Conservation (phyloP, 2,797 vertebrate species). For the Cephalopachus bancanus region DNA sequence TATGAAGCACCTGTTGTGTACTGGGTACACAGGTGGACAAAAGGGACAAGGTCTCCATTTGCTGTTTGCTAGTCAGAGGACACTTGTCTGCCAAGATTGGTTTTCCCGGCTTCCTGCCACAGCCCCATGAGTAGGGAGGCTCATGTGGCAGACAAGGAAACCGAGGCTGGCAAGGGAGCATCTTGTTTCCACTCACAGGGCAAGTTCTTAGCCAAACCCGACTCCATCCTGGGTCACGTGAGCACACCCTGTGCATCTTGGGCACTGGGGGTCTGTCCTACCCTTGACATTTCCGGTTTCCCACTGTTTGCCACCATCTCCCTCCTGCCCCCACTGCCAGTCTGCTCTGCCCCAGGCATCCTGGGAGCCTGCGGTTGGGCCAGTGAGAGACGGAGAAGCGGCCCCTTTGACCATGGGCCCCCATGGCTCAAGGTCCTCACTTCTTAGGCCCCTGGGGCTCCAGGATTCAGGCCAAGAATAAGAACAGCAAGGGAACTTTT, state of each 20-base stretch:
- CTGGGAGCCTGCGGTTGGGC: not conserved
- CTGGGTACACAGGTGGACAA: not conserved
- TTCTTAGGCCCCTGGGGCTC: not conserved
- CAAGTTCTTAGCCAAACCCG: not conserved
- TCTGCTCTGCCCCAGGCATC: not conserved
- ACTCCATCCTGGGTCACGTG: not conserved
- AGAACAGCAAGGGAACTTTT: not conserved
- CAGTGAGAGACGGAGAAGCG: not conserved
- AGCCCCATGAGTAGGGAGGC: not conserved
- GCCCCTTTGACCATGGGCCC: not conserved
- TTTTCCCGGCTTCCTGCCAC: not conserved
- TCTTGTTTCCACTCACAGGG: not conserved
- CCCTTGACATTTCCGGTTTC: not conserved
- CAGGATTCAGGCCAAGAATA: not conserved
- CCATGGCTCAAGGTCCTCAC: not conserved
- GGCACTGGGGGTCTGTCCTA: not conserved
- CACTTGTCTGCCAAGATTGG: not conserved
- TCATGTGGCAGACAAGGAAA: not conserved
- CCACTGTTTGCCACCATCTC: not conserved
- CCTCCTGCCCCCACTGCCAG: not conserved
- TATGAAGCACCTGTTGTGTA: not conserved
- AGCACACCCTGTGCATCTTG: not conserved
- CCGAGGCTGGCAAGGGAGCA: not conserved
- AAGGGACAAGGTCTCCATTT: not conserved
- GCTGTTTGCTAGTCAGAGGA: not conserved